A percentile compares a stretch with the other conserved stretches of the same genome.
Conservation (phyloP, 2,888 invertebrate species). For the Byasa hedistus region DNA sequence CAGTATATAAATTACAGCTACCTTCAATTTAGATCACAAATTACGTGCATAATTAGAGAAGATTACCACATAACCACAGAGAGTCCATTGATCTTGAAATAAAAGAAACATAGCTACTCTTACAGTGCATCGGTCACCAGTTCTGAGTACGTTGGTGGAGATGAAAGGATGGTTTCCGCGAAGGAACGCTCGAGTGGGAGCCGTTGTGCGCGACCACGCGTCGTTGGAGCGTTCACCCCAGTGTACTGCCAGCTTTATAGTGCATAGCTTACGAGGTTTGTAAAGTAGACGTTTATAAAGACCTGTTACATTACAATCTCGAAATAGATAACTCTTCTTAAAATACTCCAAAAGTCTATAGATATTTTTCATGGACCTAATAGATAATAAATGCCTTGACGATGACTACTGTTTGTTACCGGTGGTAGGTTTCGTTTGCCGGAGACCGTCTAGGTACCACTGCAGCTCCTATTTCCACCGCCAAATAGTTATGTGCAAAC, state of each 20-base stretch:
- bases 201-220: conserved; percentile 43
- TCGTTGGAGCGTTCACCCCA: conserved; percentile 39
- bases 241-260: conserved; percentile 39
- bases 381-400: no score
- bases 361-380: no score
- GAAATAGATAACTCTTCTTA: not conserved
- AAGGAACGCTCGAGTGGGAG: conserved; percentile 45
- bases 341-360: no score
- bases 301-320: not conserved
- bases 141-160: conserved; percentile 36
- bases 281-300: conserved; percentile 1
- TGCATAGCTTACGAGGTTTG: conserved; percentile 1
- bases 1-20: no score
- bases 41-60: conserved; percentile 9
- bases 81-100: conserved; percentile 24
- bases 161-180: conserved; percentile 55
- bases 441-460: no score
- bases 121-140: conserved; percentile 39
- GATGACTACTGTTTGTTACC: no score
- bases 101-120: conserved; percentile 30
- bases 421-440: no score
- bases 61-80: conserved; percentile 3
- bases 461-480: no score
- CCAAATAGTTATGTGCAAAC: no score
- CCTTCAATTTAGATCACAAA: conserved; percentile 7